Evolutionary conservation across 2,797 vertebrate genomes (phyloP).

Genomic region (Chromis chromis): DNA sequence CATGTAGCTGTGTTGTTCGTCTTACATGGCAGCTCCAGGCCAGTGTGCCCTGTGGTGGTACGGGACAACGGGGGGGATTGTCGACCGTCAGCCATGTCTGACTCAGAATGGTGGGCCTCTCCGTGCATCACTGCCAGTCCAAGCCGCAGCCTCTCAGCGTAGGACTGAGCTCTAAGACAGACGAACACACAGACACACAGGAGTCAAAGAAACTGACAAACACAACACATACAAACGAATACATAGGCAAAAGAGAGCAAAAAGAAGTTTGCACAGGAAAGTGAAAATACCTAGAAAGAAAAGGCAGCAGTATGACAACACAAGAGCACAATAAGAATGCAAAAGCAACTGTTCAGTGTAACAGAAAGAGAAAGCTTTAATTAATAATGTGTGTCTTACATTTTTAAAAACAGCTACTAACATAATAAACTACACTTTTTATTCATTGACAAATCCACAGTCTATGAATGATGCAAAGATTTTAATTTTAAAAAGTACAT

Average conservation of each 20-base stretch:
- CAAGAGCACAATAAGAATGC: background rate
- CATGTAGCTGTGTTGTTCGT: conserved; percentile 11
- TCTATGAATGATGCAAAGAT: background rate
- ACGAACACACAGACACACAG: conserved; percentile 26
- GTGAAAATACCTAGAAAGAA: background rate
- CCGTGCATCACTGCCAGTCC: conserved; percentile 96
- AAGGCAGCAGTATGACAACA: background rate
- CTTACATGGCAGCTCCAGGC: conserved; percentile 96
- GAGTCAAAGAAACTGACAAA: conserved; percentile 38
- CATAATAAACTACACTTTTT: no score
- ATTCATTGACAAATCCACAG: background rate
- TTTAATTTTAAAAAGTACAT: background rate
- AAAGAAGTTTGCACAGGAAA: conserved; percentile 10
- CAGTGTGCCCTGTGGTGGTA: conserved; percentile 89
- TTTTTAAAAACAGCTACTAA: background rate
- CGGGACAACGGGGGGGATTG: conserved; percentile 93
- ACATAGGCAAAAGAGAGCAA: conserved; percentile 9
- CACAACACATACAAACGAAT: conserved; percentile 9
- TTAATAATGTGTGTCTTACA: background rate
- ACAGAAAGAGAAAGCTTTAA: background rate
- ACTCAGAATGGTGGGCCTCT: conserved; percentile 92
- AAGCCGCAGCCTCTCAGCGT: conserved; percentile 93
- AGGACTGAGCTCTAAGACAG: conserved; percentile 92
- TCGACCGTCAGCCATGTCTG: conserved; percentile 93
- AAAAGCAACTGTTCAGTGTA: background rate